Evolutionary conservation across 2,888 invertebrate species (phyloP).

Genomic region (Euzetes globulus): DNA sequence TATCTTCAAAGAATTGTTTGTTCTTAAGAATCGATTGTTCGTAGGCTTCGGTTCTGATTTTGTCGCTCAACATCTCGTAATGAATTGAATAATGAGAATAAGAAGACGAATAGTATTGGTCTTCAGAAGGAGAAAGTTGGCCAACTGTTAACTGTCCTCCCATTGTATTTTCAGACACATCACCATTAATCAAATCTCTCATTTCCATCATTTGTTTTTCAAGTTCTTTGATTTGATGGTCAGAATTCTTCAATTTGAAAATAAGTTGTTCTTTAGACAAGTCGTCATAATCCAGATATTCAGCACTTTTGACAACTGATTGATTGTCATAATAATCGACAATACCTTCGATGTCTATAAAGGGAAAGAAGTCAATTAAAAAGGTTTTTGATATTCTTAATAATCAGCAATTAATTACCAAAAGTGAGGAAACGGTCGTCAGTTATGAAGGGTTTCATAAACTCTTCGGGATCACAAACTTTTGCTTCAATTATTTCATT

Average conservation of each 20-base stretch:
- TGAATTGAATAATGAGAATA: conserved; percentile 89
- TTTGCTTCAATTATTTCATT: conserved; percentile 29
- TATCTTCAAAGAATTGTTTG: conserved; percentile 60
- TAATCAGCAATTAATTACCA: conserved; percentile 56
- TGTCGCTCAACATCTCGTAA: conserved; percentile 85
- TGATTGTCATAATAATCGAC: not conserved
- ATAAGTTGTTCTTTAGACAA: conserved; percentile 39
- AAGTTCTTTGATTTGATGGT: conserved; percentile 34
- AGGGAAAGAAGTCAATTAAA: no score
- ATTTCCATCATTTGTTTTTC: conserved; percentile 2
- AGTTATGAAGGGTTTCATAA: conserved; percentile 62
- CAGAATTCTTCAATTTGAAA: conserved; percentile 38
- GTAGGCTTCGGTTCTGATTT: conserved; percentile 76
- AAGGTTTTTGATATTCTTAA: no score
- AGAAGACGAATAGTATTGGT: conserved; percentile 56
- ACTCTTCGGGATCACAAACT: conserved; percentile 71
- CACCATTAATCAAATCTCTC: not conserved
- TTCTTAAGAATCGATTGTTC: conserved; percentile 73
- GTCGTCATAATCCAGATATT: conserved; percentile 28
- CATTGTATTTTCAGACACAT: not conserved
- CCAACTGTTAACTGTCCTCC: conserved; percentile 48
- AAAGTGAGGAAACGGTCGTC: conserved; percentile 76
- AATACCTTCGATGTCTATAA: conserved; percentile 23
- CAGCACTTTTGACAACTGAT: not conserved
- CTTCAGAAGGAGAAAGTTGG: conserved; percentile 48